phyloP scores from a whole-genome alignment of 53 echinoderm and acorn worm species.

The Temnopleurus reevesii region DNA sequence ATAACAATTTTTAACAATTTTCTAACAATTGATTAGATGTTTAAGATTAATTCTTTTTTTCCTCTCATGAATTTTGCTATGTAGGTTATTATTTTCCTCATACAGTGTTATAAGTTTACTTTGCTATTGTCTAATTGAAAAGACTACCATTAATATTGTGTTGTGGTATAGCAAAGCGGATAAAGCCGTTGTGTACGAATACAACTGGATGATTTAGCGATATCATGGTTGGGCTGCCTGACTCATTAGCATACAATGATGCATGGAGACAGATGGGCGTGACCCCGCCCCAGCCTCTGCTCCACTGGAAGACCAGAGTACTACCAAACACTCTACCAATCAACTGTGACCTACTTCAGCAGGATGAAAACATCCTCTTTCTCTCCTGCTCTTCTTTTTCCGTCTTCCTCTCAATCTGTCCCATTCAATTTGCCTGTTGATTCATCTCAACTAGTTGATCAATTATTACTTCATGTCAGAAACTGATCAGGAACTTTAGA shows the following conservation, averaged over 20 bases:
- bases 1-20: too few relatives aligned
- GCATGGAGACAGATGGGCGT: conserved; percentile 25
- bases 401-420: neutral
- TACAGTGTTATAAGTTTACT: too few relatives aligned
- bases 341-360: conserved; percentile 22
- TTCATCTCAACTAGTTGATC: neutral
- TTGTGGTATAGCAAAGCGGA: neutral
- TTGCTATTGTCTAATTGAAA: neutral
- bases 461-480: neutral
- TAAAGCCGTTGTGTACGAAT: conserved; percentile 13
- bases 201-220: neutral
- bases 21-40: too few relatives aligned
- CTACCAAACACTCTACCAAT: neutral
- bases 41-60: too few relatives aligned
- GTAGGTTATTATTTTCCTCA: too few relatives aligned
- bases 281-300: neutral
- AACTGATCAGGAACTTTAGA: too few relatives aligned
- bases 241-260: conserved; percentile 63
- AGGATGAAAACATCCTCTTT: conserved; percentile 3
- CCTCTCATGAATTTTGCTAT: too few relatives aligned
- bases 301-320: neutral
- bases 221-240: conserved; percentile 27
- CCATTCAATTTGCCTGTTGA: neutral
- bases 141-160: neutral
- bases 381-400: neutral